Percentiles rank a stretch among this genome's conserved stretches.
Conservation (phyloP, 2,888 invertebrate species). For the Xylocampa areola region DNA sequence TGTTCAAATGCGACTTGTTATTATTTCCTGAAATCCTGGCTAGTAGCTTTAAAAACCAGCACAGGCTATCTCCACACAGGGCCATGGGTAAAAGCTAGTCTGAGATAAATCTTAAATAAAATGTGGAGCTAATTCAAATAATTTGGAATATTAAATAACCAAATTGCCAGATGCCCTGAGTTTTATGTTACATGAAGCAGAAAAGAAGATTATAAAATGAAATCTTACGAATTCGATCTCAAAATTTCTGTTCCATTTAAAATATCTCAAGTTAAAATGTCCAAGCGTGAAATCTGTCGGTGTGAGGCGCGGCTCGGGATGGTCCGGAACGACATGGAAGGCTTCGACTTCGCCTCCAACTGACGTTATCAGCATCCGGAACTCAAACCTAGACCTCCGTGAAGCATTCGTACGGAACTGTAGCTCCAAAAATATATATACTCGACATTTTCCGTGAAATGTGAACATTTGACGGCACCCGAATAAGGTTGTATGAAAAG, state of each 20-base stretch:
- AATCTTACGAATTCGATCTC: conserved; percentile 33
- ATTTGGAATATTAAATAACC: conserved; percentile 13
- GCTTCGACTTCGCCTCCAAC: conserved; percentile 25
- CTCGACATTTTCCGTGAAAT: conserved; percentile 37
- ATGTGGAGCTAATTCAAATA: conserved; percentile 1
- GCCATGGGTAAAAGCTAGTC: too few species aligned
- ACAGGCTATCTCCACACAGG: too few species aligned
- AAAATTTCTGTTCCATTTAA: conserved; percentile 47
- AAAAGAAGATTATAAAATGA: conserved; percentile 55
- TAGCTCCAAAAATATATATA: conserved; percentile 38
- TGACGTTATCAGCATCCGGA: conserved; percentile 57
- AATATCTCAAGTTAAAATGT: conserved; percentile 50
- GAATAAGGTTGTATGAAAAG: conserved; percentile 20
- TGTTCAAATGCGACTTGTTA: too few species aligned
- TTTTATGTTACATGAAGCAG: conserved; percentile 39
- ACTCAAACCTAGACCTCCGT: conserved; percentile 39
- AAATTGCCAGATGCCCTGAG: conserved; percentile 15
- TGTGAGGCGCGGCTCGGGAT: conserved; percentile 4
- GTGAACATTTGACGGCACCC: conserved; percentile 20
- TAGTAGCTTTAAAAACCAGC: too few species aligned
- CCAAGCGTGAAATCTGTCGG: conserved; percentile 53
- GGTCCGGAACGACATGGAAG: conserved; percentile 1
- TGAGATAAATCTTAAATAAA: too few species aligned
- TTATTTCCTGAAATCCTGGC: too few species aligned
- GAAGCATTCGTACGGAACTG: conserved; percentile 34